A percentile compares a stretch with the other conserved stretches of the same genome.
These are phyloP conservation scores for Cristatella mucedo DNA, from an alignment of 2,888 invertebrate genomes.

Conservation along the genomic window DNA sequence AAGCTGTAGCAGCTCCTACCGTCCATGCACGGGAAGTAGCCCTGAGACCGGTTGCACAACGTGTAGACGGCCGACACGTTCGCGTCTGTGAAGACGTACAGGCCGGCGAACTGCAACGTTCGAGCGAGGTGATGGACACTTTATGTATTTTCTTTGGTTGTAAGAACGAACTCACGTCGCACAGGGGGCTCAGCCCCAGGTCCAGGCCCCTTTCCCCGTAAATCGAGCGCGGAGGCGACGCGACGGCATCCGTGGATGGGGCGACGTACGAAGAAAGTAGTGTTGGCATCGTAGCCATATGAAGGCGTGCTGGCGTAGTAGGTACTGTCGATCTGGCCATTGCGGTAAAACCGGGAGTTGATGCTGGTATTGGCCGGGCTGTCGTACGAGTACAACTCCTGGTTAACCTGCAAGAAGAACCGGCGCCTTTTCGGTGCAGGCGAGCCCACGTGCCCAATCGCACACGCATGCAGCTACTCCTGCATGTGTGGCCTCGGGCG, in stretches of 20 bases:
- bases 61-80: slow-evolving; percentile 33
- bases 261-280: slow-evolving; percentile 68
- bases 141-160: slow-evolving; percentile 11
- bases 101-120: slow-evolving; percentile 47
- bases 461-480: too few relatives aligned
- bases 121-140: slow-evolving; percentile 10
- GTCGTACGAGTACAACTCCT: slow-evolving; percentile 34
- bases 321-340: slow-evolving; percentile 27
- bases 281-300: slow-evolving; percentile 79
- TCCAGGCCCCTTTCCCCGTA: too few relatives aligned
- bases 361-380: slow-evolving; percentile 27
- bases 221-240: too few relatives aligned
- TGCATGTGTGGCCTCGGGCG: too few relatives aligned
- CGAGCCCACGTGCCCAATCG: too few relatives aligned
- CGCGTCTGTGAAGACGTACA: slow-evolving; percentile 79
- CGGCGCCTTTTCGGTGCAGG: too few relatives aligned
- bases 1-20: slow-evolving; percentile 53
- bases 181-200: slow-evolving; percentile 5
- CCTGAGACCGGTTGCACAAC: slow-evolving; percentile 38
- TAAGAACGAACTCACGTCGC: slow-evolving; percentile 12
- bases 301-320: slow-evolving; percentile 56
- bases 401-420: slow-evolving; percentile 28
- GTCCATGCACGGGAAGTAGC: slow-evolving; percentile 62
- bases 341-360: slow-evolving; percentile 28
- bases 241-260: too few relatives aligned